phyloP scores from a whole-genome alignment of 2,113 vertebrate species.

The Neogobius melanostomus region DNA sequence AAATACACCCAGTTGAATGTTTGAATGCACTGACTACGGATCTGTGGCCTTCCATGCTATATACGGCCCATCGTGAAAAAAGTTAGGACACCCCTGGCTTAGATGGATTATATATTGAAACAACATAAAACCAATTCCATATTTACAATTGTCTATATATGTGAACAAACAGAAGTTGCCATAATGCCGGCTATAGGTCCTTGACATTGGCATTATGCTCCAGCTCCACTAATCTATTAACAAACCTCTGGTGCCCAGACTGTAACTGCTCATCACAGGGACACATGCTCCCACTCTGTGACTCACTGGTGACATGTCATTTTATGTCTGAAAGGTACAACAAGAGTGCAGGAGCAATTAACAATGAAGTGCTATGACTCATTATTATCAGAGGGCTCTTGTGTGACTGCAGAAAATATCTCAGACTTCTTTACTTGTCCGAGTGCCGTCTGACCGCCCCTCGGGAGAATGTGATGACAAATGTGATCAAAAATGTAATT shows the following conservation, averaged over 20 bases:
- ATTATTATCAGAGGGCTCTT: conserved; percentile 9
- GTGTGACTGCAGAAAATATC: conserved; percentile 10
- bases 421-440: conserved; percentile 10
- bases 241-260: background rate
- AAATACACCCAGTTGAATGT: too few relatives aligned
- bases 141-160: background rate
- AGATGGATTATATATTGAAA: background rate
- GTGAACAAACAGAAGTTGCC: background rate
- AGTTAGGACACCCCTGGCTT: background rate
- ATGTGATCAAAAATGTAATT: conserved; percentile 3
- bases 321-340: conserved; percentile 14
- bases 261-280: conserved; percentile 9
- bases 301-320: conserved; percentile 13
- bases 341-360: conserved; percentile 4
- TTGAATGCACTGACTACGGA: too few relatives aligned
- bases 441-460: conserved; percentile 12
- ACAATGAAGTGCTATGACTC: conserved; percentile 6
- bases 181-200: background rate
- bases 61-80: too few relatives aligned
- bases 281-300: conserved; percentile 7
- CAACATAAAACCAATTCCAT: background rate
- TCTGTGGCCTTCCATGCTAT: too few relatives aligned
- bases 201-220: background rate
- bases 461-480: background rate
- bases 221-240: background rate